Evolutionary conservation across 2,888 invertebrate genomes (phyloP), one percentile per base, ranked within the genome.

Genomic region (Harpagoxenus sublaevis): DNA sequence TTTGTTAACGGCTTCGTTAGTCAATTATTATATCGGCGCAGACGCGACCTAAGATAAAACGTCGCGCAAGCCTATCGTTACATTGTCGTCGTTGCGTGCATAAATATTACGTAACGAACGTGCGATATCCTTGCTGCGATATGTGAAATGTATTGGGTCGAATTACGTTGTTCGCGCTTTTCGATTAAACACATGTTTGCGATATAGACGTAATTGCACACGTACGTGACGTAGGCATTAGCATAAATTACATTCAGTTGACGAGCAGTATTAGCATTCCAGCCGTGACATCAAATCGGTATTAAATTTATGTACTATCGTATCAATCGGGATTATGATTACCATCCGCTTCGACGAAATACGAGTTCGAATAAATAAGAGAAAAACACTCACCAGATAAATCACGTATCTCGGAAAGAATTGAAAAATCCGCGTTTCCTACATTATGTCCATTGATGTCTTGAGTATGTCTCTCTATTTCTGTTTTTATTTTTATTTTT

Each of bases 1-100:
- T 75, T 65, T 65, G 23, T 65, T 35, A 71, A 71, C 18, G 45
- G 23, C 31, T 60, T 79, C n/a, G 31, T 81, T 48, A 48, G 51
- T 28, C 55, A 60, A 73, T 81, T 28, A 28, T 71, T 79, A 35
- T 71, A 79, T 81, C 73, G 65, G 12, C n/a, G 39, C 31, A 23
- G 23, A 48, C 71, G n/a, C 31, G 45, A 35, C 60, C 71, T 10
- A 42, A 70, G 68, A 78, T 78, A 68, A 68, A 42, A 35, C 23
- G 15, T 53, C 70, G 15, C 31, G n/a, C 18, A 12, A 28, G 39
- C 23, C 31, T 31, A n/a, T n/a, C 31, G 42, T 10, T 70, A 35
- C 57, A 35, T 60, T 55, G 68, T 60, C 35, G n/a, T 53, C 12
- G 28, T 28, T 10, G 42, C 39, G 15, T 12, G 60, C 39, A 18